Conservation (phyloP, 2,113 vertebrate genomes). For the Nerophis ophidion region DNA sequence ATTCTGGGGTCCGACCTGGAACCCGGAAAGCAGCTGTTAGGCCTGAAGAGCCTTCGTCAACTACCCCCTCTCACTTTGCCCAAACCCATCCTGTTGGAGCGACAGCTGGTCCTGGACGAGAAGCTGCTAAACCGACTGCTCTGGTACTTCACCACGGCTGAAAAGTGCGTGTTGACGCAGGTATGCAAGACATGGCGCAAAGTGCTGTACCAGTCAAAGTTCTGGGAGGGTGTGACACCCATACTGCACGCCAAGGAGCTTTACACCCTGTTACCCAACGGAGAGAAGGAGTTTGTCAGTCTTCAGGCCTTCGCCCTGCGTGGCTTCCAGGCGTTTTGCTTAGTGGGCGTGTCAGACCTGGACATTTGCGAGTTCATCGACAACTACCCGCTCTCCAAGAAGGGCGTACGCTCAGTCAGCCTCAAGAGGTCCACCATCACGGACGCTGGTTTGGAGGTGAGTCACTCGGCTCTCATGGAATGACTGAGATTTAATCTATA, state of each 20-base stretch:
- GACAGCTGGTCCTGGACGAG: conserved; percentile 87
- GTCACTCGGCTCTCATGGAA: conserved; percentile 8
- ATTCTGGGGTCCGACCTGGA: conserved; percentile 75
- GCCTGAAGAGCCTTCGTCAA: conserved; percentile 71
- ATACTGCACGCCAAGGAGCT: conserved; percentile 98
- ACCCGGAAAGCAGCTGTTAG: conserved; percentile 53
- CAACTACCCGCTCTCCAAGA: conserved; percentile 97
- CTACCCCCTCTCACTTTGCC: conserved; percentile 60
- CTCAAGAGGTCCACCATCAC: conserved; percentile 98
- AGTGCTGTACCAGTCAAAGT: conserved; percentile 97
- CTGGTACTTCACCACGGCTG: conserved; percentile 94
- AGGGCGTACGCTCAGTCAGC: conserved; percentile 94
- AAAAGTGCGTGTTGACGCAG: conserved; percentile 92
- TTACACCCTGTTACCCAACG: conserved; percentile 82
- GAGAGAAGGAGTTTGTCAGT: conserved; percentile 96
- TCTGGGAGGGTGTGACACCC: conserved; percentile 93
- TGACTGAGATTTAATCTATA: too few relatives aligned
- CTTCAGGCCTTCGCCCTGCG: conserved; percentile 92
- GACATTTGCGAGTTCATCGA: conserved; percentile 99
- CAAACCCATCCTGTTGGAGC: conserved; percentile 77
- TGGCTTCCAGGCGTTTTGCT: conserved; percentile 93
- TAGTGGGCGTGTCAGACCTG: conserved; percentile 96
- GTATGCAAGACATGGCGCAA: conserved; percentile 95
- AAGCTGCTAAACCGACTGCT: conserved; percentile 95
- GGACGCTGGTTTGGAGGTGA: conserved; percentile 93